Percentiles rank a stretch among this genome's conserved stretches.
phyloP scores from a whole-genome alignment of 53 echinoderm and acorn worm species.

The Crossaster papposus region DNA sequence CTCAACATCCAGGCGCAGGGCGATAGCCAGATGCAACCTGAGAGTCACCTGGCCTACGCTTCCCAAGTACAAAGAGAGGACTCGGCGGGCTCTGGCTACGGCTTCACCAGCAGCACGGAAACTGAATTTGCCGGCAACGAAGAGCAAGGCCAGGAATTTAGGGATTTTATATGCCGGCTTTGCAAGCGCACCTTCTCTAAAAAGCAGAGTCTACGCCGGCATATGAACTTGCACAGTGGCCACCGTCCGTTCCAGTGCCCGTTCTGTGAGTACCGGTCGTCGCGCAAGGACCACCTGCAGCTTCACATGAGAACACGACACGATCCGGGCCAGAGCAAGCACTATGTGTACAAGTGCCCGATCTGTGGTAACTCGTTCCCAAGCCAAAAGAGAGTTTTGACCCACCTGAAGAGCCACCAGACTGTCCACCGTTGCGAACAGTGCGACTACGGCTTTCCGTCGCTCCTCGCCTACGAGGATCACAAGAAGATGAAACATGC shows the following conservation, averaged over 20 bases:
- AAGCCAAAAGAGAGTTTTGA: constrained; percentile 79
- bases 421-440: constrained; percentile 75
- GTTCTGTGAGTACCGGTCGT: constrained; percentile 77
- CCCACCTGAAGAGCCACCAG: constrained; percentile 82
- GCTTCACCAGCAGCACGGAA: constrained; percentile 62
- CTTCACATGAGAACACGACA: constrained; percentile 81
- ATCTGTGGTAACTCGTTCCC: constrained; percentile 79
- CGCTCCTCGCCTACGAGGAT: constrained; percentile 68
- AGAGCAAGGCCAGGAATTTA: constrained; percentile 38
- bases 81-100: constrained; percentile 47
- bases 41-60: constrained; percentile 34
- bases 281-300: constrained; percentile 83
- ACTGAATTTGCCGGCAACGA: constrained; percentile 41
- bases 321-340: constrained; percentile 75
- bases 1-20: constrained; percentile 31
- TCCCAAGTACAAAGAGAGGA: constrained; percentile 46
- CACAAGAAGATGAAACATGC: constrained; percentile 79
- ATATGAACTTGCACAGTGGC: constrained; percentile 87
- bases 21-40: constrained; percentile 24
- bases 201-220: constrained; percentile 80
- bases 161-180: constrained; percentile 68
- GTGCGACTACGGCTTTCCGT: constrained; percentile 76
- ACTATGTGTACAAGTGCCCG: constrained; percentile 79
- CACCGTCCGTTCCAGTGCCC: constrained; percentile 87
- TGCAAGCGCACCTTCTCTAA: constrained; percentile 85